phyloP scores from a whole-genome alignment of 1,140 invertebrate genomes.

The Apis florea region DNA sequence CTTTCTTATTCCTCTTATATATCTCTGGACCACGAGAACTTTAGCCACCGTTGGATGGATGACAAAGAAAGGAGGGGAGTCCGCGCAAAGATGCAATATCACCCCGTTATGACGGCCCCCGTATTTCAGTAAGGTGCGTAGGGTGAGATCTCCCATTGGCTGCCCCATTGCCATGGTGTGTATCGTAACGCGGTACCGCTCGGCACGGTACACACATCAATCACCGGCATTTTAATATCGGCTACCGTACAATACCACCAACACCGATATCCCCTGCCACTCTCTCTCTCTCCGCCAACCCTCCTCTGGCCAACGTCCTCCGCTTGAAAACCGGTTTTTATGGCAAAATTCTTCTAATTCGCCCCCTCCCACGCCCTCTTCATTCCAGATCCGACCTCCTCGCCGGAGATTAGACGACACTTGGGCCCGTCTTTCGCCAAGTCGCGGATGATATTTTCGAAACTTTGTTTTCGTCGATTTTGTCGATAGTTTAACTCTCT shows the following conservation, averaged over 20 bases:
- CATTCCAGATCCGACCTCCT: not conserved
- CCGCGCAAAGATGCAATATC: slow-evolving; percentile 76
- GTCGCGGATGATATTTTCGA: no score
- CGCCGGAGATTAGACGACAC: no score
- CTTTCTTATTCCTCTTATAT: not conserved
- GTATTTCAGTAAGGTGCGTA: slow-evolving; percentile 75
- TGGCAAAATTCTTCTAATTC: slow-evolving; percentile 77
- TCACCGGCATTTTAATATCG: slow-evolving; percentile 81
- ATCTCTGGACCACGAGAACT: slow-evolving; percentile 13
- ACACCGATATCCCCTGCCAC: slow-evolving; percentile 61
- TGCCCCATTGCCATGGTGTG: slow-evolving; percentile 39
- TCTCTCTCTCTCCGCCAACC: slow-evolving; percentile 17
- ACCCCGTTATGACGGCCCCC: slow-evolving; percentile 74
- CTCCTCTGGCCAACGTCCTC: not conserved
- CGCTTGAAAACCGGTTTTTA: slow-evolving; percentile 70
- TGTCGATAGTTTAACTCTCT: no score
- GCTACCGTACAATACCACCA: slow-evolving; percentile 77
- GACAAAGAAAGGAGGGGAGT: slow-evolving; percentile 56
- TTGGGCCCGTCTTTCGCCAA: no score
- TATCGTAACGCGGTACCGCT: slow-evolving; percentile 51
- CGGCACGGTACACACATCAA: slow-evolving; percentile 80
- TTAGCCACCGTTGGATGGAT: slow-evolving; percentile 51
- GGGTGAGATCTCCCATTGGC: slow-evolving; percentile 59
- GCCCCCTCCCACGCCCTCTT: slow-evolving; percentile 45
- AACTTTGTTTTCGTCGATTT: no score